Base-by-base conservation (phyloP, 1,140 invertebrate species). In the Steinernema feltiae region DNA sequence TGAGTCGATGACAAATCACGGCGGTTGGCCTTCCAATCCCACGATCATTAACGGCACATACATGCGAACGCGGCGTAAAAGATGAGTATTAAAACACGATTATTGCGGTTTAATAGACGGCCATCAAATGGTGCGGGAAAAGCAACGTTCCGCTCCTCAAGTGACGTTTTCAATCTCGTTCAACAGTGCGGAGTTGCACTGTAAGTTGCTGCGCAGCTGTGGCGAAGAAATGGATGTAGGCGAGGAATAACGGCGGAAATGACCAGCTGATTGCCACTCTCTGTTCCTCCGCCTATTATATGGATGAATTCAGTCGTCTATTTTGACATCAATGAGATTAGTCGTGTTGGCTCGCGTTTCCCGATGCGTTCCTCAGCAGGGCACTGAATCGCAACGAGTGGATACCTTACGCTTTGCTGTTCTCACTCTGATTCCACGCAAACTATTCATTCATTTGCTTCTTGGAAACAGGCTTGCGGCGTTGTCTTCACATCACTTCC, bases 31-130 rank as follows among this genome's bases (percentile, higher is more conserved):
- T n/a, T 27, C 24, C 53, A 27, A 63, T 63, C 53, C 53, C 53
- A 63, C 53, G 53, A 27, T 63, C 53, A 63, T 63, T 63, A 63
- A 63, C 53, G 7, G 53, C 53, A 17, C 53, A 27, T 63, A 63
- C 53, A 63, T 3, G 53, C 53, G 12, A 21, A 15, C 53, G 53
- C 24, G 12, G 35, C 35, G 35, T 7, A 41, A 63, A n/a, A n/a
- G 53, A 63, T 27, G 53, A 12, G 53, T 63, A 63, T 63, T 63
- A 63, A 63, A 63, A 12, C 24, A 21, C 53, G 53, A 63, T 17
- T 63, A 63, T 3, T 63, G 53, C 53, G 24, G 24, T 63, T 63
- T 63, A 63, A 63, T 63, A 63, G 53, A 63, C 53, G 12, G 41
- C 53, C 24, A 63, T 63, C 24, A 63, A 63, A 15, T 63, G 53